These are phyloP conservation scores for Ambastaia sidthimunki DNA, from an alignment of 2,797 vertebrate species.

Conservation along the genomic window DNA sequence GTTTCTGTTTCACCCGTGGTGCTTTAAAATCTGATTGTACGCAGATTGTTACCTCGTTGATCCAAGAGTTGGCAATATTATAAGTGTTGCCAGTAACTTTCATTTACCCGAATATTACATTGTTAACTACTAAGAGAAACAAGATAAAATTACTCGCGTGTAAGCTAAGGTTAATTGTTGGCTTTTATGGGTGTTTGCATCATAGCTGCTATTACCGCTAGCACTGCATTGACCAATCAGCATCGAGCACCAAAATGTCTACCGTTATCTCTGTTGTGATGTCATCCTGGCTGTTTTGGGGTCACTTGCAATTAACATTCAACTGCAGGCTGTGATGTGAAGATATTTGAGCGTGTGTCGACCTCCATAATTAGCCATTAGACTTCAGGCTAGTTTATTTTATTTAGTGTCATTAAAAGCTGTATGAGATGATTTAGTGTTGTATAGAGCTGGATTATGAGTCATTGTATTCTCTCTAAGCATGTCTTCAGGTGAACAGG, in stretches of 20 bases:
- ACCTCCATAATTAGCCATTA: conserved; percentile 57
- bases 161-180: no score
- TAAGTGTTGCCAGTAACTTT: no score
- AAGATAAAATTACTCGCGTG: no score
- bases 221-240: neutral
- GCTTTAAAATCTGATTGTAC: no score
- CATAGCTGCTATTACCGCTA: no score
- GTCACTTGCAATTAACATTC: conserved; percentile 50
- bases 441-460: no score
- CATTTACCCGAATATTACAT: no score
- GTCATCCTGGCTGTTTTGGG: conserved; percentile 12
- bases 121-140: no score
- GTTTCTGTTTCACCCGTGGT: no score
- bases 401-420: conserved; percentile 52
- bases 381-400: conserved; percentile 57
- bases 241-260: neutral
- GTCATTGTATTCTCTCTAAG: conserved; percentile 46
- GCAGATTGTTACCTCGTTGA: no score
- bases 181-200: no score
- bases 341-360: conserved; percentile 46
- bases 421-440: conserved; percentile 58
- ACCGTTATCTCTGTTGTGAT: neutral
- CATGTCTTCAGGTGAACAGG: conserved; percentile 62
- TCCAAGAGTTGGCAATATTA: no score
- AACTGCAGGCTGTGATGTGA: conserved; percentile 39